A percentile compares a stretch with the other conserved stretches of the same genome.
Evolutionary conservation across 2,888 invertebrate genomes (phyloP).

Genomic region (Drosophila colorata): DNA sequence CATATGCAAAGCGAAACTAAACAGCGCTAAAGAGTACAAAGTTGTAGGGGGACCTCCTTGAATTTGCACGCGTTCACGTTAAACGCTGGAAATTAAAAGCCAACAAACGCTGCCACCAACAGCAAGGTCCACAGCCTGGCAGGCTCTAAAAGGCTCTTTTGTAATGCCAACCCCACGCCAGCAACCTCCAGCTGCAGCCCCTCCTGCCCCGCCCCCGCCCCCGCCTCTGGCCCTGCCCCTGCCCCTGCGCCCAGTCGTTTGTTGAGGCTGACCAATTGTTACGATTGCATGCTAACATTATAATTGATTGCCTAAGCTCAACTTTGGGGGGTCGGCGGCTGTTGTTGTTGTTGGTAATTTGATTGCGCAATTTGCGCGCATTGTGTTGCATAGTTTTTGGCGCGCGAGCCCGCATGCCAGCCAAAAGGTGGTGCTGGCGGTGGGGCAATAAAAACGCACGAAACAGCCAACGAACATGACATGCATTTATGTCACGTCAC

Average conservation of each 20-base stretch:
- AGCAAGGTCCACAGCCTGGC: conserved; percentile 27
- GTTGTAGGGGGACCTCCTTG: conserved; percentile 45
- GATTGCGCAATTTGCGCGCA: conserved; percentile 82
- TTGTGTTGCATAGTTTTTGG: conserved; percentile 83
- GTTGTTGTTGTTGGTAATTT: conserved; percentile 67
- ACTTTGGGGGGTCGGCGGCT: conserved; percentile 22
- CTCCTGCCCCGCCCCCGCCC: not conserved
- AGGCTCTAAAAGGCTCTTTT: conserved; percentile 65
- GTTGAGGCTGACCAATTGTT: conserved; percentile 57
- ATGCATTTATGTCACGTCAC: conserved; percentile 84
- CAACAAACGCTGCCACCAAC: conserved; percentile 36
- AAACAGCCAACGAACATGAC: conserved; percentile 81
- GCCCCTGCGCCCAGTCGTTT: conserved; percentile 5
- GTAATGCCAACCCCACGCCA: conserved; percentile 48
- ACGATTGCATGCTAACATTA: conserved; percentile 75
- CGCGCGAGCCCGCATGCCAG: conserved; percentile 62
- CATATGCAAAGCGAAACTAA: conserved; percentile 74
- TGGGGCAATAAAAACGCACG: conserved; percentile 54
- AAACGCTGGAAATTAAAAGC: conserved; percentile 68
- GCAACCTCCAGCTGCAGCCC: conserved; percentile 4
- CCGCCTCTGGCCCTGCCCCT: no score
- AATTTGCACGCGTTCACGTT: conserved; percentile 67
- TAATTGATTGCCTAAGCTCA: conserved; percentile 79
- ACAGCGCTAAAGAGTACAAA: conserved; percentile 77
- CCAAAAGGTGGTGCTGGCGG: conserved; percentile 12